Percentiles rank a stretch among this genome's conserved stretches.
These are phyloP conservation scores for Acipenser oxyrinchus DNA, from an alignment of 2,797 vertebrate species.

Conservation along the genomic window DNA sequence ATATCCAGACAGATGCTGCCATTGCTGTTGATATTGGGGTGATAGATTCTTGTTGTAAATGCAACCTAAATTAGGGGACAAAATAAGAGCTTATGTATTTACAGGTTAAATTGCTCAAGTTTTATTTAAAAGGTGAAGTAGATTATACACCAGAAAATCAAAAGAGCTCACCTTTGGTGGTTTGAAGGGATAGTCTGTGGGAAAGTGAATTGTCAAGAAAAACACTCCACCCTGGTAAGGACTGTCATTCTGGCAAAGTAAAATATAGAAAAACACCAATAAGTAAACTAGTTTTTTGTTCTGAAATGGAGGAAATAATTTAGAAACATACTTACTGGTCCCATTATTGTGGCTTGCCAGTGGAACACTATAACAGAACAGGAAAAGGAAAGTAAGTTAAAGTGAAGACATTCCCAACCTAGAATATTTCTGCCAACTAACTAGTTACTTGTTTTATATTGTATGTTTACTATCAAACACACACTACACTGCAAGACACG, in stretches of 20 bases:
- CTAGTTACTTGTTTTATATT: too few relatives aligned
- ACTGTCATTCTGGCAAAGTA: conserved; percentile 56
- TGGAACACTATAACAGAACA: neutral
- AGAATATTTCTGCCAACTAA: too few relatives aligned
- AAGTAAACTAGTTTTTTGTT: neutral
- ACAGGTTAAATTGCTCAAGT: neutral
- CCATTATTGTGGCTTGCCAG: too few relatives aligned
- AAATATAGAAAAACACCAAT: neutral
- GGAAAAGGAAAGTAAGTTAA: conserved; percentile 4
- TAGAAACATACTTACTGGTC: too few relatives aligned
- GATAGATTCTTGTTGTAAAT: conserved; percentile 84
- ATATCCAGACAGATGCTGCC: conserved; percentile 77
- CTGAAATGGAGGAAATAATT: too few relatives aligned
- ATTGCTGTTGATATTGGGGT: conserved; percentile 71
- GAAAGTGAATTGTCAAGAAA: conserved; percentile 77
- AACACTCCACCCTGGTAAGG: conserved; percentile 74
- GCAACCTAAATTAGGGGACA: conserved; percentile 66
- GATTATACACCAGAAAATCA: too few relatives aligned
- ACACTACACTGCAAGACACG: too few relatives aligned
- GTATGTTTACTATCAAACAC: too few relatives aligned
- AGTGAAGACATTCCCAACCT: neutral
- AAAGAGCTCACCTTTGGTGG: conserved; percentile 60
- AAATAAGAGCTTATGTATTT: neutral
- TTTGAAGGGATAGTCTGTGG: conserved; percentile 79
- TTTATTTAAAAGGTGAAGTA: too few relatives aligned